phyloP scores from a whole-genome alignment of 1,140 invertebrate genomes.

The Drosophila ficusphila region DNA sequence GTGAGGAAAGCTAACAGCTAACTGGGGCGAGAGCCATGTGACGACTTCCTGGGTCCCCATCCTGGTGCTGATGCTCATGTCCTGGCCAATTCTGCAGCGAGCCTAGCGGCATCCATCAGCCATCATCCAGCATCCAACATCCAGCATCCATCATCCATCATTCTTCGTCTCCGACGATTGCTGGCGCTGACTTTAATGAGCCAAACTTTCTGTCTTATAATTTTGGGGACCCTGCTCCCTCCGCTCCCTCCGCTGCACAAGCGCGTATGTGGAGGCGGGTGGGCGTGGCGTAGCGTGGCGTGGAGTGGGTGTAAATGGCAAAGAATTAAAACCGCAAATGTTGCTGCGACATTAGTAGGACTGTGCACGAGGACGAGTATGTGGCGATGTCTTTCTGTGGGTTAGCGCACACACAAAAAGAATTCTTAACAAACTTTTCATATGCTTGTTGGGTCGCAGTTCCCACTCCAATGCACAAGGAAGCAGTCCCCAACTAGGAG shows the following conservation, averaged over 20 bases:
- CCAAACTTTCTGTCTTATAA: conserved; percentile 20
- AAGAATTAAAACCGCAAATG: conserved; percentile 80
- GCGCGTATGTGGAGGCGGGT: background rate
- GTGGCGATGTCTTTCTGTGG: conserved; percentile 21
- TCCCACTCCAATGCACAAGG: too few relatives aligned
- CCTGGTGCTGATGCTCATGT: too few relatives aligned
- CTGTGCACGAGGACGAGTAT: conserved; percentile 25
- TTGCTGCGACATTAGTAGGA: conserved; percentile 75
- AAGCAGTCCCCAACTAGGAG: background rate
- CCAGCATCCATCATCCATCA: conserved; percentile 32
- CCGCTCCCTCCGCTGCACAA: background rate
- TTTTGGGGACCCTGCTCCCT: background rate
- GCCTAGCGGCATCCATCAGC: conserved; percentile 14
- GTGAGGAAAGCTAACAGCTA: too few relatives aligned
- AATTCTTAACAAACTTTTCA: conserved; percentile 80
- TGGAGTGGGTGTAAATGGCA: conserved; percentile 12
- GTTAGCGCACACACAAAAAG: conserved; percentile 62
- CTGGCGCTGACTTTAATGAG: conserved; percentile 41
- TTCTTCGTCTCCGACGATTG: conserved; percentile 28
- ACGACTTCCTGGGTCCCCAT: background rate
- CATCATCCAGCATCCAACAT: conserved; percentile 30
- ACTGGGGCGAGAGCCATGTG: background rate
- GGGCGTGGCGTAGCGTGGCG: too few relatives aligned
- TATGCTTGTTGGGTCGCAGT: conserved; percentile 62
- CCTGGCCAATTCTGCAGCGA: conserved; percentile 1